phyloP scores from a whole-genome alignment of 1,140 invertebrate species.

The Calycopis cecrops region DNA sequence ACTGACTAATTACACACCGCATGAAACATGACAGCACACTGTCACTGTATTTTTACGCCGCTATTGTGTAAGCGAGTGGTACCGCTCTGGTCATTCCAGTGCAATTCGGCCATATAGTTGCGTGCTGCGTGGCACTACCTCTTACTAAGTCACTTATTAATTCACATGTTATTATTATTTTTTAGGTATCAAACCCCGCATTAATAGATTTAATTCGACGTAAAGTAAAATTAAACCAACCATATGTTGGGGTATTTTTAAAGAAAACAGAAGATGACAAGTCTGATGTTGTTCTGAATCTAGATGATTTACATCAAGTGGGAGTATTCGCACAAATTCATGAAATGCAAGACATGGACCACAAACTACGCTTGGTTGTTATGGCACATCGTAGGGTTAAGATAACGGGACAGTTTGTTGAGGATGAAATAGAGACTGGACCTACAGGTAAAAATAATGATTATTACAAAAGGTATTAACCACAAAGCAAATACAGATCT shows the following conservation, averaged over 20 bases:
- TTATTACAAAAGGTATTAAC: background rate
- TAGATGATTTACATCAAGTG: slow-evolving; percentile 92
- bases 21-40: too few species aligned
- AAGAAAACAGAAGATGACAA: slow-evolving; percentile 95
- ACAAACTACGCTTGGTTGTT: slow-evolving; percentile 92
- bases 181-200: slow-evolving; percentile 89
- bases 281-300: slow-evolving; percentile 88
- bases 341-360: slow-evolving; percentile 96
- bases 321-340: slow-evolving; percentile 99
- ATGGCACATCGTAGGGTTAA: slow-evolving; percentile 94
- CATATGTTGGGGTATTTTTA: slow-evolving; percentile 98
- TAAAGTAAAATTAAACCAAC: slow-evolving; percentile 97
- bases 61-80: too few species aligned
- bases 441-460: slow-evolving; percentile 46
- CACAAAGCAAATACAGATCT: too few species aligned
- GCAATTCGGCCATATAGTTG: too few species aligned
- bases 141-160: too few species aligned
- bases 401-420: slow-evolving; percentile 85
- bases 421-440: slow-evolving; percentile 78
- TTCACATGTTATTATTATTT: background rate
- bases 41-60: too few species aligned
- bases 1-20: too few species aligned
- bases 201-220: slow-evolving; percentile 93
- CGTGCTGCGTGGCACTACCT: too few species aligned
- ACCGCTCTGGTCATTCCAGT: too few species aligned